Conservation (phyloP, 1,140 invertebrate genomes). For the Sipha flava region DNA sequence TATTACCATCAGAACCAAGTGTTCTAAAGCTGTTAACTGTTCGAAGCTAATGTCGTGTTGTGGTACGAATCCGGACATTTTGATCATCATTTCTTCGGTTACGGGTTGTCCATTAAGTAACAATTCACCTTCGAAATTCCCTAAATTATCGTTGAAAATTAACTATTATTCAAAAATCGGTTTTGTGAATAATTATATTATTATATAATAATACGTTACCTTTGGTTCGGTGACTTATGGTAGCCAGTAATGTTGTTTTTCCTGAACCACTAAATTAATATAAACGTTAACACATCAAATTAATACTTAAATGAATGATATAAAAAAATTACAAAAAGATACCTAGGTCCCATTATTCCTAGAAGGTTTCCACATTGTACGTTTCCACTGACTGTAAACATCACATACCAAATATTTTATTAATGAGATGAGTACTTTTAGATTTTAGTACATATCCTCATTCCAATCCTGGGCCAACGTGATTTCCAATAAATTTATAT, state of each 20-base stretch:
- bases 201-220: no score
- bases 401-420: not conserved
- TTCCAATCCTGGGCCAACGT: no score
- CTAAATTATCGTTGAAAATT: no score
- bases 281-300: not conserved
- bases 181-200: no score
- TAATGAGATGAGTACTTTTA: no score
- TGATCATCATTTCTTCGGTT: conserved; percentile 46
- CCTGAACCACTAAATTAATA: conserved; percentile 55
- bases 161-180: no score
- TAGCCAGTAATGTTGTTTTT: conserved; percentile 61
- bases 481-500: no score
- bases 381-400: conserved; percentile 43
- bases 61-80: conserved; percentile 63
- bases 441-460: no score
- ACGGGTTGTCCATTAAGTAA: not conserved
- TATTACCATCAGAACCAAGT: conserved; percentile 63
- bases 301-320: not conserved
- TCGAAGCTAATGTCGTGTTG: conserved; percentile 61
- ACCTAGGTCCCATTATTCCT: conserved; percentile 47
- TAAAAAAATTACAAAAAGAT: conserved; percentile 29
- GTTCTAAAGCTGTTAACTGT: conserved; percentile 59
- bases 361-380: conserved; percentile 43
- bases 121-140: not conserved
- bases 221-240: conserved; percentile 57